These are phyloP conservation scores for Cheirogaleus medius DNA, from an alignment of 2,113 vertebrate species.

Conservation along the genomic window DNA sequence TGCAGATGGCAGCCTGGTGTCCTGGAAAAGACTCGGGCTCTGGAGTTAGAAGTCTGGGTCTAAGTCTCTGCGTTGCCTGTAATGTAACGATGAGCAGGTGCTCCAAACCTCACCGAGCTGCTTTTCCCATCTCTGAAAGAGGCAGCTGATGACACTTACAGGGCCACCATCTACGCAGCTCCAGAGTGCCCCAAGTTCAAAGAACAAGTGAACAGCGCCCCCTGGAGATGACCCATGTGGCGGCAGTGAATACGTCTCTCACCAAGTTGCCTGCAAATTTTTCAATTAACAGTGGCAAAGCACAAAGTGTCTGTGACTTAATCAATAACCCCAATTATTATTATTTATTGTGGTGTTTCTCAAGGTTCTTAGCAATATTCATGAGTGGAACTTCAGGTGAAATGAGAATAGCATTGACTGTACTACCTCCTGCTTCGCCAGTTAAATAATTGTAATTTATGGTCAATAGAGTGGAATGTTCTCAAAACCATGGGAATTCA, in stretches of 20 bases:
- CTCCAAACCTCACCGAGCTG: background rate
- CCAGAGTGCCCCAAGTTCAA: background rate
- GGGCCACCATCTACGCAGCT: background rate
- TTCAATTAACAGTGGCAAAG: background rate
- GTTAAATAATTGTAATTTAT: background rate
- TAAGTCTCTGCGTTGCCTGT: background rate
- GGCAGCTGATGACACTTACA: too few species aligned
- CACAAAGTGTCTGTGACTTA: background rate
- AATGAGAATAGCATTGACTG: background rate
- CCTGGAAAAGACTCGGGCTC: background rate
- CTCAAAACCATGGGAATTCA: background rate
- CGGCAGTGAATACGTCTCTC: background rate
- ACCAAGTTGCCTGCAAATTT: too few species aligned
- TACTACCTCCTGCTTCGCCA: background rate
- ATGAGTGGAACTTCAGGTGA: background rate
- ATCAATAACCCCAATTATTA: background rate
- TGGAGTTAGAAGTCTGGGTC: background rate
- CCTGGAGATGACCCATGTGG: background rate
- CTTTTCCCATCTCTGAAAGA: background rate
- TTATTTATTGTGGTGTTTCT: background rate
- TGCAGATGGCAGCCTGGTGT: background rate
- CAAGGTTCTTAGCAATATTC: background rate
- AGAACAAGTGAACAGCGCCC: background rate
- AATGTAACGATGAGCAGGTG: accelerated
- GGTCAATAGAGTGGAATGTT: background rate